Base-by-base conservation (phyloP, 1,140 invertebrate genomes). In the Rhyacophila brunnea region DNA sequence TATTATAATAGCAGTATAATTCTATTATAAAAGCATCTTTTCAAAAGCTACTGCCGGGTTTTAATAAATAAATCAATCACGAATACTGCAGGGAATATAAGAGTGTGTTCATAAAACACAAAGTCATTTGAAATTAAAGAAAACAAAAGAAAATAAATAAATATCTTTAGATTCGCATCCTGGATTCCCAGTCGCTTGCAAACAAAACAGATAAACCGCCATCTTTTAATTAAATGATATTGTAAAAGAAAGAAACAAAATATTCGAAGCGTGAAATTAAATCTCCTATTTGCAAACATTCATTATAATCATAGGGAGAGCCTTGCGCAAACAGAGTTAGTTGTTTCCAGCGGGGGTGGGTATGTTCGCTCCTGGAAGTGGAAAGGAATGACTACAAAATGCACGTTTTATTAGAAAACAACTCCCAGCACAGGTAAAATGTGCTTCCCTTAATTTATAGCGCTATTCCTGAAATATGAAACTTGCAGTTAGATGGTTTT, bases 231-330 rank as follows among this genome's bases (percentile, higher is more conserved):
- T 60, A 60, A 60, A 60, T 48, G 50, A 54, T 60, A 49, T 47
- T 44, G 18, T 54, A 40, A 50, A 60, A 51, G 38, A 62, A 57
- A 56, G 52, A 55, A 56, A 53, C 47, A 23, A 36, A 46, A 44
- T 47, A 18, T 36, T n/a, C 60, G 18, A 45, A 48, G 60, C 60
- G 60, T 57, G 60, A 62, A 62, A 62, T 62, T 50, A 57, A 57
- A 62, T 50, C 45, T 19, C 18, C 32, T 46, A 49, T 45, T 60
- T 50, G 45, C 45, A 56, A 56, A 55, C 44, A 57, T 62, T 57
- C 60, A 38, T 48, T 62, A 62, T 50, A 6, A 48, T 48, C n/a
- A 15, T 42, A 17, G 50, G 1, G 50, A 19, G 40, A 23, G 23
- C 23, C n/a, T 28, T 28, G 23, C 23, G 23, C 23, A 9, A 28